phyloP scores from a whole-genome alignment of 2,888 invertebrate species.

The Chesias legatella region DNA sequence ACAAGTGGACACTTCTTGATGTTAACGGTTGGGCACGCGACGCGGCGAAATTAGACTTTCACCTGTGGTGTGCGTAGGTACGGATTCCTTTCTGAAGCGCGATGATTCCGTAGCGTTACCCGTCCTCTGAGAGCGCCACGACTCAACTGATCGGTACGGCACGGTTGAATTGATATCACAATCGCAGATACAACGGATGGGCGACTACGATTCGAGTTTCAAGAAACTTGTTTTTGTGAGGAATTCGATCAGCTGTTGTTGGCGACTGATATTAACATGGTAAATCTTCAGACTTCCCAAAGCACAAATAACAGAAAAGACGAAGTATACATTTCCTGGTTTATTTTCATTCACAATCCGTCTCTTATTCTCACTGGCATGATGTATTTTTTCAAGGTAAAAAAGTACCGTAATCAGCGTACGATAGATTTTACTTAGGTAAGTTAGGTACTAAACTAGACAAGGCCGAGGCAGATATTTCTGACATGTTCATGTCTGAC shows the following conservation, averaged over 20 bases:
- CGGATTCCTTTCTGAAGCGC: constrained; percentile 2
- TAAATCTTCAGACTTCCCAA: not conserved
- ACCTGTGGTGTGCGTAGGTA: constrained; percentile 29
- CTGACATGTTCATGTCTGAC: no score
- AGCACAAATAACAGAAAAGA: not conserved
- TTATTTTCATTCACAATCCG: constrained; percentile 9
- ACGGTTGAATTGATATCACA: not conserved
- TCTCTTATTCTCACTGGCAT: not conserved
- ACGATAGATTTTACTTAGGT: no score
- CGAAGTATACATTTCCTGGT: not conserved
- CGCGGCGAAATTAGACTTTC: constrained; percentile 48
- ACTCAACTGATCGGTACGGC: constrained; percentile 19
- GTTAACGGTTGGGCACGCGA: constrained; percentile 42
- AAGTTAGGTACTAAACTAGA: no score
- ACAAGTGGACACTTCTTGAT: constrained; percentile 39
- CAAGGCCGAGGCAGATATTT: no score
- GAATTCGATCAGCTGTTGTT: constrained; percentile 12
- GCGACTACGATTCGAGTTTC: constrained; percentile 2
- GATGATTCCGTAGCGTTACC: constrained; percentile 13
- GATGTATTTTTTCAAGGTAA: not conserved
- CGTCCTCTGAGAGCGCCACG: constrained; percentile 17
- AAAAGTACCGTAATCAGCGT: no score
- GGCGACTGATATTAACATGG: not conserved
- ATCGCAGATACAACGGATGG: not conserved
- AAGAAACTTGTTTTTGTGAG: constrained; percentile 13